Conservation (phyloP, 2,888 invertebrate species). For the Bellardia bayeri region DNA sequence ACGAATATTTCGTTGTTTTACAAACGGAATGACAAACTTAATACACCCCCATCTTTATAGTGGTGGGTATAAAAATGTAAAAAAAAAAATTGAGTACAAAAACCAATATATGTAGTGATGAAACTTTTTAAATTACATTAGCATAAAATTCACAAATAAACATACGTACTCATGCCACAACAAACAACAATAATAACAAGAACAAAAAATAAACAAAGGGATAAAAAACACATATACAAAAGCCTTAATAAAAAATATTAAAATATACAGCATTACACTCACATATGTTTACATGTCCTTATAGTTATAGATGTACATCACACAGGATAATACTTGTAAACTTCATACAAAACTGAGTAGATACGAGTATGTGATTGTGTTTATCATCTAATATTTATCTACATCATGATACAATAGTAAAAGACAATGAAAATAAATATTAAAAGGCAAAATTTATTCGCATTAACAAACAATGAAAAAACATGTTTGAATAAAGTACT, state of each 20-base stretch:
- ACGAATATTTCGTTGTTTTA: too few relatives aligned
- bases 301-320: neutral
- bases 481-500: neutral
- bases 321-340: neutral
- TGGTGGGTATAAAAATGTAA: too few relatives aligned
- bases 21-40: too few relatives aligned
- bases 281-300: neutral
- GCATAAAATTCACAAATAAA: neutral
- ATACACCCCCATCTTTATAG: too few relatives aligned
- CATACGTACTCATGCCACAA: neutral
- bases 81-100: neutral
- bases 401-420: conserved; percentile 18
- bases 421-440: conserved; percentile 29
- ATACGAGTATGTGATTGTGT: neutral
- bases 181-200: neutral
- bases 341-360: neutral
- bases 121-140: conserved; percentile 2
- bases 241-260: neutral
- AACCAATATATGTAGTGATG: neutral
- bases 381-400: neutral
- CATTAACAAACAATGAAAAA: neutral
- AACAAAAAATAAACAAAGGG: neutral
- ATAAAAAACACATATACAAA: neutral
- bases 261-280: neutral
- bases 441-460: neutral